These are phyloP conservation scores for Tetragonisca angustula DNA, from an alignment of 2,888 invertebrate species.

Conservation along the genomic window DNA sequence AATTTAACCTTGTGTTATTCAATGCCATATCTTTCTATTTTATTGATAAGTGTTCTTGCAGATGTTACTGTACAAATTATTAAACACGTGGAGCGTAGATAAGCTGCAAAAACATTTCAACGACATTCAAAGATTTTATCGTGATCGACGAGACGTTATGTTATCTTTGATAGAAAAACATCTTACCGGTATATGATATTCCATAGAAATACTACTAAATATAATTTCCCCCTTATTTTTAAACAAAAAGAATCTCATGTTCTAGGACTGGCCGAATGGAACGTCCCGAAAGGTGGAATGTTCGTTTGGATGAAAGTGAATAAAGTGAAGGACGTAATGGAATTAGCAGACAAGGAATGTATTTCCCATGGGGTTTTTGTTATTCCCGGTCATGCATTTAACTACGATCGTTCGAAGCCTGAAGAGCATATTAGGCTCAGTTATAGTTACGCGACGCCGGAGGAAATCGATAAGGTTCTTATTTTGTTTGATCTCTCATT, in stretches of 20 bases:
- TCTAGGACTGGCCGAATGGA: constrained; percentile 88
- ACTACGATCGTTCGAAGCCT: constrained; percentile 86
- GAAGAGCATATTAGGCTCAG: constrained; percentile 89
- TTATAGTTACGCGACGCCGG: constrained; percentile 88
- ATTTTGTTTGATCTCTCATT: not conserved
- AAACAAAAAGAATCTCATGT: not conserved
- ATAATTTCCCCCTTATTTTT: not conserved
- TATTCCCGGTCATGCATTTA: constrained; percentile 90
- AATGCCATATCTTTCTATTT: too few relatives aligned
- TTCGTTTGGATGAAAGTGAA: constrained; percentile 91
- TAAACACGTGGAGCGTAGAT: constrained; percentile 86
- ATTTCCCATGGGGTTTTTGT: constrained; percentile 88
- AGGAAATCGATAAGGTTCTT: constrained; percentile 87
- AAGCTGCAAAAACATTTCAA: constrained; percentile 87
- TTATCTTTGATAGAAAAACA: constrained; percentile 86
- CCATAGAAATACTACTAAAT: not conserved
- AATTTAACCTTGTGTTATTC: not conserved
- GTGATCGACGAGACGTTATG: constrained; percentile 87
- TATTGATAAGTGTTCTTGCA: constrained; percentile 68
- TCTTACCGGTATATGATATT: constrained; percentile 84
- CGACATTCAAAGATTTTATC: constrained; percentile 87
- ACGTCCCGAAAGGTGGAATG: constrained; percentile 90
- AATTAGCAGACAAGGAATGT: constrained; percentile 88
- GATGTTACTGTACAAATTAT: constrained; percentile 86
- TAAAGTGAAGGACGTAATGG: constrained; percentile 88